A percentile compares a stretch with the other conserved stretches of the same genome.
Conservation (phyloP, 2,113 vertebrate genomes). For the Vidua macroura region DNA sequence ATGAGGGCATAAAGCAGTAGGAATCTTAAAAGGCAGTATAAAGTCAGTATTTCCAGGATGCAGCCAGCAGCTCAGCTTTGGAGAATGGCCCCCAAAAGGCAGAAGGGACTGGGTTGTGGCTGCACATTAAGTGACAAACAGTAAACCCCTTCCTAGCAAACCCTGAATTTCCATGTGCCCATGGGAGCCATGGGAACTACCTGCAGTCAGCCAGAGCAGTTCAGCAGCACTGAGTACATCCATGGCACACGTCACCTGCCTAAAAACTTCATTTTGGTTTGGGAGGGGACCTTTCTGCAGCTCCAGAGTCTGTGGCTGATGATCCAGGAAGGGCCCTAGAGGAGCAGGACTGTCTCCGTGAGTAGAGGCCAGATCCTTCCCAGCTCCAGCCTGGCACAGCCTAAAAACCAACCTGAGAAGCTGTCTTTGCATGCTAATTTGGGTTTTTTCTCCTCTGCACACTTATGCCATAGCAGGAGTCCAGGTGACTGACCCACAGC, state of each 20-base stretch:
- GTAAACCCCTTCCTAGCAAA: not conserved
- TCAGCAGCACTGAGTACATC: not conserved
- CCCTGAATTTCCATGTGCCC: not conserved
- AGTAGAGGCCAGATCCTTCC: not conserved
- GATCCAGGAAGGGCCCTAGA: not conserved
- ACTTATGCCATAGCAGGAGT: not conserved
- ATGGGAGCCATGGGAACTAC: not conserved
- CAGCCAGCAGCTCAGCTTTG: not conserved
- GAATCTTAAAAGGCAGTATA: not conserved
- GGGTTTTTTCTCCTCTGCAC: not conserved
- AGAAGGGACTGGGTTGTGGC: not conserved
- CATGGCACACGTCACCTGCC: not conserved
- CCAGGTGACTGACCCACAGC: not conserved
- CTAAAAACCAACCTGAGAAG: not conserved
- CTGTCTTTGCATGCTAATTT: not conserved
- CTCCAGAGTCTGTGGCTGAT: not conserved
- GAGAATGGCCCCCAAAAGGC: not conserved
- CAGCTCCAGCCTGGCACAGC: not conserved
- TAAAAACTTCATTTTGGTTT: not conserved
- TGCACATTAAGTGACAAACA: not conserved
- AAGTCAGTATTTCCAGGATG: not conserved
- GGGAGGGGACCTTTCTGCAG: not conserved
- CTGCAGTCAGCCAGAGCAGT: not conserved
- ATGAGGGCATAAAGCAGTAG: not conserved
- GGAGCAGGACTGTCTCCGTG: not conserved